Base-by-base conservation (phyloP, 2,797 vertebrate genomes). In the Pelochelys cantorii region DNA sequence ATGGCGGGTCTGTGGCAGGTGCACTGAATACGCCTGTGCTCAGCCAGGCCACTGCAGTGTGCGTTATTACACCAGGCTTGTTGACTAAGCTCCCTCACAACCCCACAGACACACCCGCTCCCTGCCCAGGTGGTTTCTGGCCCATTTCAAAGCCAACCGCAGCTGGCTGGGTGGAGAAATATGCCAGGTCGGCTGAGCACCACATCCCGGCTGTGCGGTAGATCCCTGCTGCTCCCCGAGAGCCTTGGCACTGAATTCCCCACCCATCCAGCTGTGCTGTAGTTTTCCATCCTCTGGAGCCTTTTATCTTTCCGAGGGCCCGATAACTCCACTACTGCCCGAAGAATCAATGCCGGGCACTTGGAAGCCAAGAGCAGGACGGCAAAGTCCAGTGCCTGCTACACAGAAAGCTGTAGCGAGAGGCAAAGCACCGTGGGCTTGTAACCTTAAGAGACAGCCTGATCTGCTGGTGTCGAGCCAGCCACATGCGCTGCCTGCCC, bases 321-420 rank as follows among this genome's bases (percentile, higher is more conserved):
- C 90, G 29, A 2, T 55, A 13, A 65, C 86, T 91, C 81, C 88
- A 79, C 48, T 89, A 71, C 65, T 15, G 29, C 53, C 1, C 37
- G 83, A 93, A 87, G 77, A 75, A 93, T 85, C 90, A 48, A 57
- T 3, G 22, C 89, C 88, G 93, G 83, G 80, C 15, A 25, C 53
- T 10, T 5, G 0, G 86, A 90, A 54, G 59, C 68, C 82, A 86
- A 55, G 1, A 18, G 75, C 31, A 68, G 52, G 92, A 84, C 94
- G 85, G 88, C 92, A 90, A 90, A 95, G 93, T 80, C 88, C 83
- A 1, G 83, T 85, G 79, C 84, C 94, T 85, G 89, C 85, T 95
- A 10, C 81, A 87, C 79, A 56, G 86, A n/a, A 91, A 94, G 92
- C 83, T 88, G 87, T 84, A 13, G 0, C 34, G 94, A 92, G 90